Evolutionary conservation across 1,140 invertebrate species (phyloP).

Genomic region (Drosophila ercepeae): DNA sequence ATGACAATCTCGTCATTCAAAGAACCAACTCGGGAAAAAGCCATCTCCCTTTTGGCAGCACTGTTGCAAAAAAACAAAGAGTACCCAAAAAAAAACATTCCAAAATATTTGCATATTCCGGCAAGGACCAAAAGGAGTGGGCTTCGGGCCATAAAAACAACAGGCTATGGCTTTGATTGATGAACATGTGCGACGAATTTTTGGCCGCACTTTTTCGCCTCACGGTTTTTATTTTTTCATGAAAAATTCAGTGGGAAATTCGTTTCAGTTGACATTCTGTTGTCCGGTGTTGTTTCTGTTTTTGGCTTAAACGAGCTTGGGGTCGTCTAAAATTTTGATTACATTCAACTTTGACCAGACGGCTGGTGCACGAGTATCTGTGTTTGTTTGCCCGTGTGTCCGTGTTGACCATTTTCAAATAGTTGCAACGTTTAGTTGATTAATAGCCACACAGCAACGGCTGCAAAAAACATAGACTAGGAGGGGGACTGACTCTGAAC

Average conservation of each 20-base stretch:
- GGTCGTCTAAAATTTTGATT: slow-evolving; percentile 69
- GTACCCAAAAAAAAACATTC: not conserved
- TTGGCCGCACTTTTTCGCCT: slow-evolving; percentile 15
- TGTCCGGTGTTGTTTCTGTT: slow-evolving; percentile 8
- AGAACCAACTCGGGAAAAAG: slow-evolving; percentile 3
- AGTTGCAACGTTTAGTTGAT: slow-evolving; percentile 81
- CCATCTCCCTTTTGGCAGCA: not conserved
- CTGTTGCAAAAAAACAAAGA: slow-evolving; percentile 1
- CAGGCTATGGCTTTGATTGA: slow-evolving; percentile 71
- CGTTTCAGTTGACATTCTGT: slow-evolving; percentile 65
- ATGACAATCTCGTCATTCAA: slow-evolving; percentile 2
- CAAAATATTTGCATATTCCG: slow-evolving; percentile 39
- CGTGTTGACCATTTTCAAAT: slow-evolving; percentile 65
- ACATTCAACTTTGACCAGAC: slow-evolving; percentile 69
- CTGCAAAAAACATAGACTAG: slow-evolving; percentile 1
- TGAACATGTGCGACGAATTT: slow-evolving; percentile 70
- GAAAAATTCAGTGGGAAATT: slow-evolving; percentile 43
- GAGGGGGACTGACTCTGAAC: not conserved
- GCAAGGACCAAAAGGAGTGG: not conserved
- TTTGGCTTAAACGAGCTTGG: slow-evolving; percentile 15
- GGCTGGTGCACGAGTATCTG: no score
- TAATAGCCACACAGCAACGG: slow-evolving; percentile 63
- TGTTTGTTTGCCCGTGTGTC: slow-evolving; percentile 6
- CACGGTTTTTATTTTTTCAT: slow-evolving; percentile 28
- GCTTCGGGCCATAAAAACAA: slow-evolving; percentile 22